Percentiles rank a stretch among this genome's conserved stretches.
Conservation (phyloP, 1,140 invertebrate genomes). For the Hyphantria cunea region DNA sequence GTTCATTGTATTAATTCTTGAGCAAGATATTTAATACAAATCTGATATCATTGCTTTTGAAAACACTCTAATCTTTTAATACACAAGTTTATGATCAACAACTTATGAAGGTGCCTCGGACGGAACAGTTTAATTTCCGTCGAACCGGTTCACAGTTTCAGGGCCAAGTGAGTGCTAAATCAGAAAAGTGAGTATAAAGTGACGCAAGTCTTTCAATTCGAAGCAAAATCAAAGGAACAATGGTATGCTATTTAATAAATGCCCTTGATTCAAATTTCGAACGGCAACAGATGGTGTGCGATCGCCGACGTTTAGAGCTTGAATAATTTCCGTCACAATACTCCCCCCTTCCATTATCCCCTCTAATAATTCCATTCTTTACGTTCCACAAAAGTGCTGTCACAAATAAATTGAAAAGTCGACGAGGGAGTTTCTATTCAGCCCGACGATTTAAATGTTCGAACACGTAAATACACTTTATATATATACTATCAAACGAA, state of each 20-base stretch:
- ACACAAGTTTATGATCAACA: neutral
- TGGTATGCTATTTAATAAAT: conserved; percentile 42
- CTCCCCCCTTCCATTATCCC: conserved; percentile 25
- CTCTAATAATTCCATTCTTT: conserved; percentile 42
- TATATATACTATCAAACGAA: conserved; percentile 10
- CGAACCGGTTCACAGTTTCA: conserved; percentile 2
- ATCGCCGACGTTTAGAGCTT: conserved; percentile 37
- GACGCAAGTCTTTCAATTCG: conserved; percentile 30
- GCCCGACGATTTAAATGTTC: conserved; percentile 26
- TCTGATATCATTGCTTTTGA: neutral
- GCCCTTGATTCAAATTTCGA: conserved; percentile 45
- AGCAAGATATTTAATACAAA: neutral
- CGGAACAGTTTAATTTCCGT: conserved; percentile 18
- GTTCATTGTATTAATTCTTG: neutral
- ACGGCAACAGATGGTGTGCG: conserved; percentile 42
- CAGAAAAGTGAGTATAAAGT: conserved; percentile 13
- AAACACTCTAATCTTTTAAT: neutral
- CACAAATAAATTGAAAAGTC: conserved; percentile 45
- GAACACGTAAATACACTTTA: conserved; percentile 38
- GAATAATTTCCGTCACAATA: conserved; percentile 50
- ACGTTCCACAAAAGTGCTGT: conserved; percentile 36
- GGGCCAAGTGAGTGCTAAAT: conserved; percentile 11
- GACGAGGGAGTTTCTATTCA: conserved; percentile 31
- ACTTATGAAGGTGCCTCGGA: conserved; percentile 3
- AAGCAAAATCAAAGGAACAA: conserved; percentile 36